Evolutionary conservation across 2,888 invertebrate genomes (phyloP), one percentile per base, ranked within the genome.

Genomic region (Heteromyza rotundicornis): DNA sequence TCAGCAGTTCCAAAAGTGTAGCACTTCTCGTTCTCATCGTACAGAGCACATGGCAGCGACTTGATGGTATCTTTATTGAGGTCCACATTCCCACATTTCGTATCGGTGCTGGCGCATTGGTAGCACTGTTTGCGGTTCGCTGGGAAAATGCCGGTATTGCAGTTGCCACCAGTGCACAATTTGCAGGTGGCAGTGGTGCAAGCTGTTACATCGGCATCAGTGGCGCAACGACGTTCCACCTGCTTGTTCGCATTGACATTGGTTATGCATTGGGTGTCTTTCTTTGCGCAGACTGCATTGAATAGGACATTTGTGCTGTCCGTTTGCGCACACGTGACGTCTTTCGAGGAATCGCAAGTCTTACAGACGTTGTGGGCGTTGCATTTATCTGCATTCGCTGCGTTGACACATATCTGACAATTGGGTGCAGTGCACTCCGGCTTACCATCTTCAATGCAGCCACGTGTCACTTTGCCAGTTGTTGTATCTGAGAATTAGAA

Each of bases 311-410:
- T 49, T 1, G 51, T 47, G 1, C 20, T 61, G n/a, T 62, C 47
- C 12, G 70, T 70, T 58, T 63, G 67, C 0, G 68, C 65, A 50
- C 80, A 80, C 0, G 65, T 53, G 1, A 60, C 12, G 47, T 70
- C 66, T 0, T 5, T 50, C 0, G 56, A 2, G 1, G 70, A 70
- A 3, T 54, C 22, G 55, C 80, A 80, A 0, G 27, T 40, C 47
- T 75, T 74, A 62, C 80, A 80, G 17, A 75, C 55, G 14, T 59
- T 51, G 17, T 65, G 27, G 10, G 19, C 32, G 24, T 79, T 78
- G 62, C 73, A 67, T 0, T 63, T 60, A n/a, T n/a, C n/a, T n/a
- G n/a, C n/a, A 1, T 64, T 40, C 5, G 17, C 47, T 17, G 17
- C 65, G 0, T 1, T 0, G 0, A 0, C 2, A 22, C 78, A 79